Evolutionary conservation across 2,113 vertebrate species (phyloP).

Genomic region (Dromiciops gliroides): DNA sequence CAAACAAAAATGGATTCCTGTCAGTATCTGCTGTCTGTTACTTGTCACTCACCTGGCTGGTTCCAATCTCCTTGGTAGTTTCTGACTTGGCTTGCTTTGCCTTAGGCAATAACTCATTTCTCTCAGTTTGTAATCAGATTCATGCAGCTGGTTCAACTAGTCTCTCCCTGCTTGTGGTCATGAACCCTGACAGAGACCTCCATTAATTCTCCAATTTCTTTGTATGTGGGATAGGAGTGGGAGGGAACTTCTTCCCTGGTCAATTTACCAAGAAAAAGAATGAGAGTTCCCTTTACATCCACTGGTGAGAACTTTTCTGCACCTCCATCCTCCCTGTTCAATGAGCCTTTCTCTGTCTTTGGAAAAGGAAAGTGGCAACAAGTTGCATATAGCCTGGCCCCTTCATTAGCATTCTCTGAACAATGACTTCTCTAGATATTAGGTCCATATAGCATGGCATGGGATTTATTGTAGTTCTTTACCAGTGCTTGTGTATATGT

Average conservation of each 20-base stretch:
- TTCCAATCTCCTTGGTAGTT: neutral
- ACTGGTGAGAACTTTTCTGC: neutral
- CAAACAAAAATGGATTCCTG: neutral
- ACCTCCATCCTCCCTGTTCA: neutral
- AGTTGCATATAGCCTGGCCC: neutral
- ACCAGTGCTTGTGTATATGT: neutral
- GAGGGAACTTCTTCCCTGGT: neutral
- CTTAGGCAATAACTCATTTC: neutral
- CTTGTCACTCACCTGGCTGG: neutral
- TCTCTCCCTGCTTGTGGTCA: constrained; percentile 1
- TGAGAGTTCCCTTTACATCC: neutral
- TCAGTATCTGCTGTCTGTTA: neutral
- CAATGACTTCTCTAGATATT: neutral
- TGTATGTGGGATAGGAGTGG: neutral
- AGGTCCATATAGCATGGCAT: neutral
- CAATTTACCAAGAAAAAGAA: neutral
- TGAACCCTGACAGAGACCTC: neutral
- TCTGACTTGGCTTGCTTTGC: neutral
- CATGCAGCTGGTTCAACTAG: neutral
- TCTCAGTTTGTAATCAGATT: neutral
- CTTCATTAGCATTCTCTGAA: neutral
- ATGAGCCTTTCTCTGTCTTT: neutral
- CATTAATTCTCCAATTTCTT: neutral
- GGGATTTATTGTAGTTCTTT: neutral
- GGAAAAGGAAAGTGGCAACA: neutral